A percentile compares a stretch with the other conserved stretches of the same genome.
Conservation (phyloP, 2,797 vertebrate species). For the Octomys mimax region DNA sequence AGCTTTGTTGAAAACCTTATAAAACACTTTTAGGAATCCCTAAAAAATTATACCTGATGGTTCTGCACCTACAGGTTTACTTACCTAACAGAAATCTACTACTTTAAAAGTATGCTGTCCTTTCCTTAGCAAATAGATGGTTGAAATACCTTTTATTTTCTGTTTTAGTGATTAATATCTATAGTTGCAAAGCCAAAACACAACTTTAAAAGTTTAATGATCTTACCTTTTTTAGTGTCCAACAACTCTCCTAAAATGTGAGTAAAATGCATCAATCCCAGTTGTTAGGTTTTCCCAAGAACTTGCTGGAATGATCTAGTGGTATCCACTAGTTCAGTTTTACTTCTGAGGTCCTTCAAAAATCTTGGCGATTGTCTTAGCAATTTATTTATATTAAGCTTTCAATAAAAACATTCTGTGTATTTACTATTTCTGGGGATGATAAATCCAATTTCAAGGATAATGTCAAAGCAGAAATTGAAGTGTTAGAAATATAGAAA, state of each 20-base stretch:
- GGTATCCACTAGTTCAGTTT: conserved; percentile 5
- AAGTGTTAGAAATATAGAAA: conserved; percentile 10
- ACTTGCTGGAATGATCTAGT: conserved; percentile 13
- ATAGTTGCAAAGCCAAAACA: conserved; percentile 45
- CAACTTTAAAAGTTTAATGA: conserved; percentile 42
- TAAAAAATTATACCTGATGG: conserved; percentile 18
- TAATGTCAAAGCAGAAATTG: conserved; percentile 10
- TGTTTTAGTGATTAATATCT: conserved; percentile 25
- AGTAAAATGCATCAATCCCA: background rate
- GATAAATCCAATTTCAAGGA: conserved; percentile 23
- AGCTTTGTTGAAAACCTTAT: conserved; percentile 32
- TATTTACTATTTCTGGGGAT: conserved; percentile 60
- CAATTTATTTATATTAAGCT: conserved; percentile 46
- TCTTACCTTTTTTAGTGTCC: conserved; percentile 44
- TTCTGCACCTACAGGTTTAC: conserved; percentile 29
- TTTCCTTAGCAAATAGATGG: conserved; percentile 53
- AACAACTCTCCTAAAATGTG: conserved; percentile 1
- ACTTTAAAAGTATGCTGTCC: conserved; percentile 22
- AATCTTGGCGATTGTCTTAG: background rate
- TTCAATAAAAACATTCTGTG: conserved; percentile 52
- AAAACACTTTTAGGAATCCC: conserved; percentile 55
- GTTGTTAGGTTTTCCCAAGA: conserved; percentile 8
- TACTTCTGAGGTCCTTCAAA: conserved; percentile 47
- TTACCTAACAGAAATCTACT: conserved; percentile 27
- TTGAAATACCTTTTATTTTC: conserved; percentile 49